Base-by-base conservation (phyloP, 2,797 vertebrate species). In the Galaxias olidus region DNA sequence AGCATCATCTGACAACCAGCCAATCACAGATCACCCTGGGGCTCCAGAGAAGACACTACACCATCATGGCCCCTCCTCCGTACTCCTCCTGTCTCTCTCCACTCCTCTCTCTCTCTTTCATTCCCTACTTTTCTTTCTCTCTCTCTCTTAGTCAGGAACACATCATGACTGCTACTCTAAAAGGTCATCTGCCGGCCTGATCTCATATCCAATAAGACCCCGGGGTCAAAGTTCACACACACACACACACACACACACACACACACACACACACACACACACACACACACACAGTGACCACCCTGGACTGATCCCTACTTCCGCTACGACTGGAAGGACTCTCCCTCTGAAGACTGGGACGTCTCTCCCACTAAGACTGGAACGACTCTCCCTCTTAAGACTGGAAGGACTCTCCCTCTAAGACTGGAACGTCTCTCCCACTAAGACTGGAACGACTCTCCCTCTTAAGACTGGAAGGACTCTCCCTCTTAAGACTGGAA, bases 31-130 rank as follows among this genome's bases (percentile, higher is more conserved):
- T 50, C 18, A 45, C 18, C 67, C 45, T 65, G 18, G 13, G 15
- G 62, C 10, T 40, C 48, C 59, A 20, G 40, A 56, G 14, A 47
- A 51, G 45, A 63, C 50, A 6, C 30, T 30, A 30, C 30, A 30
- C 30, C 30, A 30, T 3, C 30, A 30, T 48, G 12, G 12, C 47
- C 47, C 4, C 47, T n/a, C 10, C 47, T 4, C 10, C 54, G 9
- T 40, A 30, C 46, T 66, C 60, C 0, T 44, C 7, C 57, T 11
- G 65, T 76, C 76, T 75, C 82, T 82, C 79, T 71, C 54, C 68
- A 73, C 79, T 75, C 60, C 74, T 72, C 71, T 73, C 40, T 58
- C 55, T 43, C 55, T 17, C 55, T 58, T 17, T 63, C 40, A 15
- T 8, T 58, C 46, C 65, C 54, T 30, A 8, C n/a, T 9, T 45